Percentiles rank a stretch among this genome's conserved stretches.
Evolutionary conservation across 2,113 vertebrate genomes (phyloP).

Genomic region (Zosterops lateralis): DNA sequence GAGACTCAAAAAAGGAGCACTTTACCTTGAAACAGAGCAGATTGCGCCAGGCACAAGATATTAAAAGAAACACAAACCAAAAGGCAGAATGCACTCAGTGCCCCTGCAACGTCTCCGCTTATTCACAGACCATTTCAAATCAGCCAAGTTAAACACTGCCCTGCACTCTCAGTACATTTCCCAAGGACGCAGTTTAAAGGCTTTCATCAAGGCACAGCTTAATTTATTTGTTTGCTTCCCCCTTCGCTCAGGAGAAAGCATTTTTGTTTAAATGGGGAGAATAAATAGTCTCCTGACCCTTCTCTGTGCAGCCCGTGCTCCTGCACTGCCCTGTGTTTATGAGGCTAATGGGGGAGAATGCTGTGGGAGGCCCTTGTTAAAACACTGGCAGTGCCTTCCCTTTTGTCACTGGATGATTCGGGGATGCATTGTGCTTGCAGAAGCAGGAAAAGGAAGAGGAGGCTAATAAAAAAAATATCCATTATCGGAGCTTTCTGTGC

Average conservation of each 20-base stretch:
- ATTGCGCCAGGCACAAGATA: background rate
- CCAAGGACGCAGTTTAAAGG: constrained; percentile 58
- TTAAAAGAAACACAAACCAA: background rate
- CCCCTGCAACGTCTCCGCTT: background rate
- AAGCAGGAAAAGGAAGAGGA: constrained; percentile 26
- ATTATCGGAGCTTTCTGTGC: constrained; percentile 21
- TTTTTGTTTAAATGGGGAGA: constrained; percentile 60
- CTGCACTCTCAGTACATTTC: constrained; percentile 18
- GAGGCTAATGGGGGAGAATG: constrained; percentile 50
- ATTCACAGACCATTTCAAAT: constrained; percentile 39
- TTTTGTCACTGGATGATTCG: background rate
- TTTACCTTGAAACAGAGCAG: constrained; percentile 25
- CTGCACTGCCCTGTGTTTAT: constrained; percentile 38
- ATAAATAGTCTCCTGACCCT: constrained; percentile 62
- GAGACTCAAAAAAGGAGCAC: background rate
- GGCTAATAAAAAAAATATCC: constrained; percentile 58
- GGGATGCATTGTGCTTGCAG: constrained; percentile 14
- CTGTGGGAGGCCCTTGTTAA: constrained; percentile 47
- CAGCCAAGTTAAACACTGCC: constrained; percentile 55
- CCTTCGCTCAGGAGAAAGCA: constrained; percentile 46
- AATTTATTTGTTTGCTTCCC: constrained; percentile 67
- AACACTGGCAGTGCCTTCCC: background rate
- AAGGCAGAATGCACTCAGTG: background rate
- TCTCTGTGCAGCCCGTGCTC: constrained; percentile 24
- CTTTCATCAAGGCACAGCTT: constrained; percentile 52